These are phyloP conservation scores for Mythimna albipuncta DNA, from an alignment of 2,888 invertebrate genomes.

Conservation along the genomic window DNA sequence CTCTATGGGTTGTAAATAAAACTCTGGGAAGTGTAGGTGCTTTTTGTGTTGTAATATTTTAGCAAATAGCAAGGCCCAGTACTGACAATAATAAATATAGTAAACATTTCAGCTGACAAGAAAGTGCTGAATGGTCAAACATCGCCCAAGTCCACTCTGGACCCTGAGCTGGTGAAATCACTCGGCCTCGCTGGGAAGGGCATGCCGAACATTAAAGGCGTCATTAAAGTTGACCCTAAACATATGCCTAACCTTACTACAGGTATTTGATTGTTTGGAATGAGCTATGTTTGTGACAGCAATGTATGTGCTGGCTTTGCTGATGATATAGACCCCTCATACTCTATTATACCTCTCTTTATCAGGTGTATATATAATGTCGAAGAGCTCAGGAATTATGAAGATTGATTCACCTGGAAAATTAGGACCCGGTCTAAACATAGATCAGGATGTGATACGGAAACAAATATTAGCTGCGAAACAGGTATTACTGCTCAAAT, in stretches of 20 bases:
- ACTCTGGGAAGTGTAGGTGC: conserved; percentile 17
- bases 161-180: conserved; percentile 89
- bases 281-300: conserved; percentile 48
- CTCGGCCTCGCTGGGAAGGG: conserved; percentile 88
- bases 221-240: conserved; percentile 94
- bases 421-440: conserved; percentile 86
- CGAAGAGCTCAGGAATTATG: conserved; percentile 94
- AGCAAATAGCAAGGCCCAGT: conserved; percentile 57
- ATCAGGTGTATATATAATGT: conserved; percentile 94
- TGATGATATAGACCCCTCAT: conserved; percentile 33
- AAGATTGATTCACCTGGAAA: conserved; percentile 93
- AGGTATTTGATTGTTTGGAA: conserved; percentile 76
- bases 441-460: conserved; percentile 88
- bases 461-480: conserved; percentile 89
- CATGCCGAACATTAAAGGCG: conserved; percentile 92
- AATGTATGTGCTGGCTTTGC: conserved; percentile 63
- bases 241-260: conserved; percentile 92
- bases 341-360: conserved; percentile 64
- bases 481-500: conserved; percentile 75
- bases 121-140: conserved; percentile 88
- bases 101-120: conserved; percentile 80
- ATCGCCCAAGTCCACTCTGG: conserved; percentile 85
- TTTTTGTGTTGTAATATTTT: conserved; percentile 9
- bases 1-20: neutral
- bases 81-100: conserved; percentile 58